Evolutionary conservation across 2,113 vertebrate genomes (phyloP).

Genomic region (Bathybates hornii): DNA sequence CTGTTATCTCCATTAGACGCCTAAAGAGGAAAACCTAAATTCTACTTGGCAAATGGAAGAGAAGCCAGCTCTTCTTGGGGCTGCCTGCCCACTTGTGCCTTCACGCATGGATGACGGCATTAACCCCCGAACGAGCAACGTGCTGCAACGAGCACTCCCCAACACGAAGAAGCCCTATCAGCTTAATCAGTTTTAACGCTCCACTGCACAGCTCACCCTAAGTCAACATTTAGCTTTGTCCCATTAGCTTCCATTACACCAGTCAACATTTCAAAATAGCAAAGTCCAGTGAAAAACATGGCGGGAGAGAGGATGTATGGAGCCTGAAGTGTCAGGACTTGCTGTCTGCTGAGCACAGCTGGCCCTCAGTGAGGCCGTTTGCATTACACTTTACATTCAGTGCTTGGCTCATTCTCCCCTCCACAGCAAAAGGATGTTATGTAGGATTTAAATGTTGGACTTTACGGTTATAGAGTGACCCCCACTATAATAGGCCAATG

Average conservation of each 20-base stretch:
- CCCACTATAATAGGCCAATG: conserved; percentile 1
- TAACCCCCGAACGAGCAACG: conserved; percentile 29
- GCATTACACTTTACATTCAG: neutral
- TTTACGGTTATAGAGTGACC: neutral
- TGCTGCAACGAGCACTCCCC: neutral
- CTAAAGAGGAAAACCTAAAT: conserved; percentile 45
- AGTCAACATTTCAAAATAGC: conserved; percentile 29
- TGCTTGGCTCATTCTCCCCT: neutral
- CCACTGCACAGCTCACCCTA: conserved; percentile 21
- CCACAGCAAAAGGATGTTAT: neutral
- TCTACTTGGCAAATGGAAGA: conserved; percentile 48
- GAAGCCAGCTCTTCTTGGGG: conserved; percentile 25
- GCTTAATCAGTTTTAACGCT: conserved; percentile 49
- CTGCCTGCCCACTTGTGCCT: conserved; percentile 46
- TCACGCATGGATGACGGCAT: conserved; percentile 40
- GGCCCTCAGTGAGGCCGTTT: neutral
- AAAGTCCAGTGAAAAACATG: neutral
- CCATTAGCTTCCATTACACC: conserved; percentile 34
- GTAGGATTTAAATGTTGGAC: neutral
- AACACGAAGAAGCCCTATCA: conserved; percentile 11
- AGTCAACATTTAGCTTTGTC: conserved; percentile 44
- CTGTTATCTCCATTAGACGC: conserved; percentile 55
- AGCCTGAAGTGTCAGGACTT: neutral
- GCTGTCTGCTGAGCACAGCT: neutral
- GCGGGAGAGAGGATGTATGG: neutral